Evolutionary conservation across 2,113 vertebrate species (phyloP).

Genomic region (Syngnathus scovelli): DNA sequence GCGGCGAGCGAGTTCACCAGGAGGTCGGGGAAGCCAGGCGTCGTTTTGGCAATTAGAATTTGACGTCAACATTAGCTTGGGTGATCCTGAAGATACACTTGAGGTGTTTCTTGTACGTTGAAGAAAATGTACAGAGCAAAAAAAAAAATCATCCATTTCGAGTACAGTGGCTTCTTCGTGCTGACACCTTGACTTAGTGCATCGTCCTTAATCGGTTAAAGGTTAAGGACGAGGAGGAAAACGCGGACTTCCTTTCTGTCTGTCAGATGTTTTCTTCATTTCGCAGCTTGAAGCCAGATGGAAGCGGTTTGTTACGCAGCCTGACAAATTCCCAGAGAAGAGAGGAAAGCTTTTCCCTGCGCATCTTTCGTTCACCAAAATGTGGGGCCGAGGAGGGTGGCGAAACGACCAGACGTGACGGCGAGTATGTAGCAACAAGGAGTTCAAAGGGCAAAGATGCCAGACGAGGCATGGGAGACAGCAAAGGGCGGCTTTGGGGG

Average conservation of each 20-base stretch:
- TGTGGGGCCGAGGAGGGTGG: background rate
- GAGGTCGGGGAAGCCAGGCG: constrained; percentile 50
- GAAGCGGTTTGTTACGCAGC: constrained; percentile 46
- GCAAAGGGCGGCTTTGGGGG: background rate
- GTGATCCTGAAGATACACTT: background rate
- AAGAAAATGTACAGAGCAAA: background rate
- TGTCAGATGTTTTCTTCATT: constrained; percentile 51
- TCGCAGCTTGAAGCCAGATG: constrained; percentile 49
- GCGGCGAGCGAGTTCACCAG: constrained; percentile 41
- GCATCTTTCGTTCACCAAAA: too few relatives aligned
- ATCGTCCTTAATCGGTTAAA: constrained; percentile 17
- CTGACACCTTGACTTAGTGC: background rate
- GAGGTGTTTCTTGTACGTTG: background rate
- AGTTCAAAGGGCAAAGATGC: constrained; percentile 41
- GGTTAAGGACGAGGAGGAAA: constrained; percentile 18
- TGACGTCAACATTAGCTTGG: background rate
- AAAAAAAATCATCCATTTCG: too few relatives aligned
- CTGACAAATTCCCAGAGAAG: constrained; percentile 35
- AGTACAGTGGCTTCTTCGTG: background rate
- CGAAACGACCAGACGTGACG: constrained; percentile 1
- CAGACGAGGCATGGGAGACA: constrained; percentile 23
- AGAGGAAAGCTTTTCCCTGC: background rate
- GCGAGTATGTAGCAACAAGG: constrained; percentile 33
- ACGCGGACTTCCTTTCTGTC: constrained; percentile 35
- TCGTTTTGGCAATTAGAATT: constrained; percentile 43